Conservation (phyloP, 2,888 invertebrate genomes). For the Spisula subtruncata region DNA sequence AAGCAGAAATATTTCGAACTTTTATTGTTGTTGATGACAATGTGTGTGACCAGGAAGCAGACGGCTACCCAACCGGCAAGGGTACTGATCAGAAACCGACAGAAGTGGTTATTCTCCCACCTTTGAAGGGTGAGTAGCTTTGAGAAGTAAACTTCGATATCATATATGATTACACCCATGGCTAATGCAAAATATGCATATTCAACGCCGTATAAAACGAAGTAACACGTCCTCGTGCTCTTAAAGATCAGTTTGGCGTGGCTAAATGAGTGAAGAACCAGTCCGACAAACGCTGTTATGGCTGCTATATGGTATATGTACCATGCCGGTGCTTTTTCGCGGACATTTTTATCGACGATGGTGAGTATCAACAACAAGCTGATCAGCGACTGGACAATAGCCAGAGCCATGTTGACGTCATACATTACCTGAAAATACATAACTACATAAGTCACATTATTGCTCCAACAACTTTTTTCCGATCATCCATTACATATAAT, state of each 20-base stretch:
- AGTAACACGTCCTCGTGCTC: slow-evolving; percentile 23
- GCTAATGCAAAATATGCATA: slow-evolving; percentile 43
- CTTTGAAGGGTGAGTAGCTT: slow-evolving; percentile 42
- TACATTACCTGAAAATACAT: slow-evolving; percentile 46
- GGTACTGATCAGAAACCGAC: slow-evolving; percentile 52
- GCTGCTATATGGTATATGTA: slow-evolving; percentile 51
- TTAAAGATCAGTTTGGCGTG: neutral
- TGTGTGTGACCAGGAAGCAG: slow-evolving; percentile 47
- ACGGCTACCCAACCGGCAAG: slow-evolving; percentile 46
- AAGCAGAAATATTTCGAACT: slow-evolving; percentile 43
- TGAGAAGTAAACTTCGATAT: slow-evolving; percentile 52
- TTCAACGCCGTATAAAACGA: slow-evolving; percentile 47
- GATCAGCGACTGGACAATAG: slow-evolving; percentile 39
- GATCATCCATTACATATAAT: neutral
- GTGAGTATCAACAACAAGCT: slow-evolving; percentile 39
- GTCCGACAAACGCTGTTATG: slow-evolving; percentile 24
- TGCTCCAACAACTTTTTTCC: neutral
- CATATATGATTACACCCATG: slow-evolving; percentile 40
- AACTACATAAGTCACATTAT: too few species aligned
- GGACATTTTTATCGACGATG: slow-evolving; percentile 46
- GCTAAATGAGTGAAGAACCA: slow-evolving; percentile 43
- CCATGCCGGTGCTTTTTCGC: slow-evolving; percentile 56
- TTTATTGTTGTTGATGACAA: slow-evolving; percentile 58
- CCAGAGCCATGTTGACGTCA: slow-evolving; percentile 46
- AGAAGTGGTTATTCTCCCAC: slow-evolving; percentile 46